Evolutionary conservation across 1,140 invertebrate species (phyloP).

Genomic region (Drosophila novamexicana): DNA sequence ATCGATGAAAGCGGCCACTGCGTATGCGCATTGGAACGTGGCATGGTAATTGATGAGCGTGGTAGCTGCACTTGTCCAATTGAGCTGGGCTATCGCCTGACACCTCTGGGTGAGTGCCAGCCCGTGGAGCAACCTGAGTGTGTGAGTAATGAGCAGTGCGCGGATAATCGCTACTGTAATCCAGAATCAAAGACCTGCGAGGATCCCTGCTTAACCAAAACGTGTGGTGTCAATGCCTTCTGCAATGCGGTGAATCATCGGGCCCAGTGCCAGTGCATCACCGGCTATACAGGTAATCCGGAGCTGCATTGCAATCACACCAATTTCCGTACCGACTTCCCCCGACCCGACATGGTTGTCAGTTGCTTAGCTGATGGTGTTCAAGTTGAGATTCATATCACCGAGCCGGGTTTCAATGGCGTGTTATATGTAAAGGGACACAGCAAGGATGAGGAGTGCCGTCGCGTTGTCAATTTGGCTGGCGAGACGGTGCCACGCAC

Average conservation of each 20-base stretch:
- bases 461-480: slow-evolving; percentile 90
- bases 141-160: slow-evolving; percentile 90
- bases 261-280: slow-evolving; percentile 92
- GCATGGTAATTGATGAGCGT: slow-evolving; percentile 90
- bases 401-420: slow-evolving; percentile 93
- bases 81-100: slow-evolving; percentile 89
- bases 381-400: slow-evolving; percentile 93
- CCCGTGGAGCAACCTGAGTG: slow-evolving; percentile 87
- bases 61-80: slow-evolving; percentile 92
- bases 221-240: slow-evolving; percentile 91
- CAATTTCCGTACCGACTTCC: slow-evolving; percentile 91
- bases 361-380: slow-evolving; percentile 96
- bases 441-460: slow-evolving; percentile 95
- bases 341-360: slow-evolving; percentile 93
- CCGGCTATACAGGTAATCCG: slow-evolving; percentile 92
- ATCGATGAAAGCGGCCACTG: slow-evolving; percentile 91
- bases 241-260: slow-evolving; percentile 92
- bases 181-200: slow-evolving; percentile 88
- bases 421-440: slow-evolving; percentile 97
- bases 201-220: slow-evolving; percentile 89
- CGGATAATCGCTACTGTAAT: slow-evolving; percentile 91
- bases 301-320: slow-evolving; percentile 89
- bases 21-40: slow-evolving; percentile 91
- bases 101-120: slow-evolving; percentile 88
- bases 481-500: slow-evolving; percentile 88